Evolutionary conservation across 2,113 vertebrate species (phyloP).

Genomic region (Epinephelus lanceolatus): DNA sequence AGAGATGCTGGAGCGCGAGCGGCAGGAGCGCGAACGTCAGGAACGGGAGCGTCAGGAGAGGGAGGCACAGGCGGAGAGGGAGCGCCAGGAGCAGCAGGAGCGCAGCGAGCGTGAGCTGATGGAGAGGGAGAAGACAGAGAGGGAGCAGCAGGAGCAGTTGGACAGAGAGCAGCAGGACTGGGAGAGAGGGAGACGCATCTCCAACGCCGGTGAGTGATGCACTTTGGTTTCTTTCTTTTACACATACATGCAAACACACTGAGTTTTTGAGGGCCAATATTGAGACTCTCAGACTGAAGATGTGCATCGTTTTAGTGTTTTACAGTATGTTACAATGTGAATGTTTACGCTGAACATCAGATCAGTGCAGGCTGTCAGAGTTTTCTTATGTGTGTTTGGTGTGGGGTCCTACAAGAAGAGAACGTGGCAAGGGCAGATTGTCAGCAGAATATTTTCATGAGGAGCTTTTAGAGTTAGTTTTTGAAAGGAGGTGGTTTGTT

Average conservation of each 20-base stretch:
- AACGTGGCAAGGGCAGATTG: neutral
- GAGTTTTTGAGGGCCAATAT: neutral
- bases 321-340: neutral
- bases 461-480: neutral
- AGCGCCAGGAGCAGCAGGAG: conserved; percentile 87
- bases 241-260: neutral
- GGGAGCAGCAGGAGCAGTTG: conserved; percentile 79
- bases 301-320: neutral
- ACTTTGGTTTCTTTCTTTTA: neutral
- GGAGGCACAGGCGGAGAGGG: conserved; percentile 88
- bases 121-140: conserved; percentile 86
- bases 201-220: conserved; percentile 90
- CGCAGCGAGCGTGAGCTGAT: conserved; percentile 85
- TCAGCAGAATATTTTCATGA: neutral
- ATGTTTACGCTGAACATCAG: neutral
- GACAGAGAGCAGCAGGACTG: conserved; percentile 91
- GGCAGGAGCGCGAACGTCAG: conserved; percentile 81
- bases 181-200: conserved; percentile 92
- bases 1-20: conserved; percentile 87
- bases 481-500: neutral
- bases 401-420: neutral
- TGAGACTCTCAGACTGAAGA: neutral
- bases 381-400: neutral
- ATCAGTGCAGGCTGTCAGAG: neutral
- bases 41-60: conserved; percentile 87